Conservation (phyloP, 2,113 vertebrate species). For the Cyprinus carpio region DNA sequence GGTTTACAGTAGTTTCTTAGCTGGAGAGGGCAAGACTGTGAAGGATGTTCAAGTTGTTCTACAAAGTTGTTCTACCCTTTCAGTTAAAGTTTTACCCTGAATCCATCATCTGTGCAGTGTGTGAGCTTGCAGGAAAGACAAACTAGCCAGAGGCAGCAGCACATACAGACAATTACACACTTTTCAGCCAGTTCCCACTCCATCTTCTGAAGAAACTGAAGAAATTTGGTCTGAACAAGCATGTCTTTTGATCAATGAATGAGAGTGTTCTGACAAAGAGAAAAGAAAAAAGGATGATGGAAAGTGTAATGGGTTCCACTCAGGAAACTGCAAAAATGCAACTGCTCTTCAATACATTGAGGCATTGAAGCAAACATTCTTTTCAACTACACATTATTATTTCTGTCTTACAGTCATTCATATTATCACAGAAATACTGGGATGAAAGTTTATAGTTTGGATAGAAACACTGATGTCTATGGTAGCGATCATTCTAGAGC, state of each 20-base stretch:
- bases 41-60: neutral
- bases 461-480: no score
- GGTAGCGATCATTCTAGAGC: no score
- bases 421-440: no score
- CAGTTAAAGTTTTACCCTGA: neutral
- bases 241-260: neutral
- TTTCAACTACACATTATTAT: no score
- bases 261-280: slow-evolving; percentile 6
- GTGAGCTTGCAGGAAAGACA: neutral
- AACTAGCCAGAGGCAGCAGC: neutral
- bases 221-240: slow-evolving; percentile 29
- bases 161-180: neutral
- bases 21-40: neutral
- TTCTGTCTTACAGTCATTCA: no score
- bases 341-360: neutral
- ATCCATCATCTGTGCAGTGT: neutral
- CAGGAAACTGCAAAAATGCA: slow-evolving; percentile 28
- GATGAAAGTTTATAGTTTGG: no score
- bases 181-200: slow-evolving; percentile 15
- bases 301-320: slow-evolving; percentile 29
- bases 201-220: slow-evolving; percentile 13
- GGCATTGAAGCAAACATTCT: no score
- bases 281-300: neutral
- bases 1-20: neutral
- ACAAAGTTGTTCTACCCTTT: neutral